A percentile compares a stretch with the other conserved stretches of the same genome.
Conservation (phyloP, 2,888 invertebrate species). For the Diaperis boleti region DNA sequence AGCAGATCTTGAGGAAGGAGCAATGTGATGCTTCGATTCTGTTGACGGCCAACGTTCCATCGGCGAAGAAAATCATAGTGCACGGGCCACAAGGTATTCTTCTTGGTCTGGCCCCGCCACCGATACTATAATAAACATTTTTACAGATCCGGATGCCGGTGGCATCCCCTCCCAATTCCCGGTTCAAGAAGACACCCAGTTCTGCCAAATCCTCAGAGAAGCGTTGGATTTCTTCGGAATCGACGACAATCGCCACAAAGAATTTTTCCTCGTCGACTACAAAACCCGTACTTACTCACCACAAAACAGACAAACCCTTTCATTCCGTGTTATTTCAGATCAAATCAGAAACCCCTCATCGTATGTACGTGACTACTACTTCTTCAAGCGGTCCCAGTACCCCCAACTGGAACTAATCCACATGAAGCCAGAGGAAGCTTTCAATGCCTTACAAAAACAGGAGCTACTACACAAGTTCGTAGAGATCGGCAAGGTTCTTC, state of each 20-base stretch:
- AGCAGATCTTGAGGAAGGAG: constrained; percentile 97
- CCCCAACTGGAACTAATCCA: constrained; percentile 95
- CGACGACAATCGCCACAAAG: constrained; percentile 87
- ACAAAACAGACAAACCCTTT: too few relatives aligned
- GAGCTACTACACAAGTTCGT: constrained; percentile 94
- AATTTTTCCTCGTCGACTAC: constrained; percentile 96
- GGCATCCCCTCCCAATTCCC: constrained; percentile 99
- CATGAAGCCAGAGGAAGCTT: constrained; percentile 93
- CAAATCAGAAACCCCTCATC: constrained; percentile 96
- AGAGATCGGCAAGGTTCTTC: constrained; percentile 94
- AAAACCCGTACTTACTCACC: constrained; percentile 96
- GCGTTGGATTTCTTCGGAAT: constrained; percentile 97
- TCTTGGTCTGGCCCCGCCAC: too few relatives aligned
- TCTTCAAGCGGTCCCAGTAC: constrained; percentile 89
- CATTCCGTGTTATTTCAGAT: constrained; percentile 71
- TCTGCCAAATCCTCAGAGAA: constrained; percentile 93
- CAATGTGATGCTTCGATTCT: constrained; percentile 99
- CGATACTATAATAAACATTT: neutral
- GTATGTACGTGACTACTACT: constrained; percentile 91
- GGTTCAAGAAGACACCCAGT: constrained; percentile 97
- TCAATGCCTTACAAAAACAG: constrained; percentile 88
- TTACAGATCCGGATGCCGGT: constrained; percentile 83
- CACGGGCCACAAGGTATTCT: constrained; percentile 92
- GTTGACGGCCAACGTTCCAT: constrained; percentile 98
- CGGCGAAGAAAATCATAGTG: constrained; percentile 98